phyloP scores from a whole-genome alignment of 2,888 invertebrate species.

The Drepanosiphum platanoidis region DNA sequence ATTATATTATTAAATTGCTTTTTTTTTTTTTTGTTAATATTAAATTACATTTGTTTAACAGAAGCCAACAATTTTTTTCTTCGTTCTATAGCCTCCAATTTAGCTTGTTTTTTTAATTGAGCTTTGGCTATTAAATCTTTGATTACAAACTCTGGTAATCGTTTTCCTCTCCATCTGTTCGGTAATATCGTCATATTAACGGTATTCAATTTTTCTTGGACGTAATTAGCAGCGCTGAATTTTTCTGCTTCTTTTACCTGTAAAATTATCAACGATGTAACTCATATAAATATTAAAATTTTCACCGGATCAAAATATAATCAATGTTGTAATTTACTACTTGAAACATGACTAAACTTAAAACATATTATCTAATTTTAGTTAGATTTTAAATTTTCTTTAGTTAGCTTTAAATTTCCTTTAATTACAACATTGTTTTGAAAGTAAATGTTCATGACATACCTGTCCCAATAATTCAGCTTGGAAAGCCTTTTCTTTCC shows the following conservation, averaged over 20 bases:
- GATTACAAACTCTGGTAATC: constrained; percentile 76
- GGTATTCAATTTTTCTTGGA: constrained; percentile 73
- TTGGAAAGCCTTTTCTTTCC: constrained; percentile 83
- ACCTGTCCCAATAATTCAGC: constrained; percentile 74
- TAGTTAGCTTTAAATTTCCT: too few relatives aligned
- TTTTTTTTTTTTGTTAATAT: too few relatives aligned
- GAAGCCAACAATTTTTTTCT: constrained; percentile 63
- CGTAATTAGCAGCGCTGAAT: constrained; percentile 81
- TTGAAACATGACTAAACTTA: not conserved
- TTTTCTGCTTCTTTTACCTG: constrained; percentile 76
- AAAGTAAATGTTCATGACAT: not conserved
- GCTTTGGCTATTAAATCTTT: constrained; percentile 75
- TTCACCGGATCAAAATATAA: not conserved
- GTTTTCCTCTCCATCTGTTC: constrained; percentile 71
- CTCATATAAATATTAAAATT: too few relatives aligned
- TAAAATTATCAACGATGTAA: not conserved
- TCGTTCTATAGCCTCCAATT: constrained; percentile 62
- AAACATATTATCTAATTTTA: not conserved
- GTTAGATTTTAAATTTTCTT: not conserved
- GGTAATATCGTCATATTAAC: constrained; percentile 74
- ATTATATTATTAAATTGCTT: constrained; percentile 12
- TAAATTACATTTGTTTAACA: constrained; percentile 45
- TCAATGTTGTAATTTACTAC: not conserved
- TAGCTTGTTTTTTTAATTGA: constrained; percentile 67
- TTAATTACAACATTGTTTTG: not conserved